Base-by-base conservation (phyloP, 1,140 invertebrate genomes). In the Pygmarrhopalites habei region DNA sequence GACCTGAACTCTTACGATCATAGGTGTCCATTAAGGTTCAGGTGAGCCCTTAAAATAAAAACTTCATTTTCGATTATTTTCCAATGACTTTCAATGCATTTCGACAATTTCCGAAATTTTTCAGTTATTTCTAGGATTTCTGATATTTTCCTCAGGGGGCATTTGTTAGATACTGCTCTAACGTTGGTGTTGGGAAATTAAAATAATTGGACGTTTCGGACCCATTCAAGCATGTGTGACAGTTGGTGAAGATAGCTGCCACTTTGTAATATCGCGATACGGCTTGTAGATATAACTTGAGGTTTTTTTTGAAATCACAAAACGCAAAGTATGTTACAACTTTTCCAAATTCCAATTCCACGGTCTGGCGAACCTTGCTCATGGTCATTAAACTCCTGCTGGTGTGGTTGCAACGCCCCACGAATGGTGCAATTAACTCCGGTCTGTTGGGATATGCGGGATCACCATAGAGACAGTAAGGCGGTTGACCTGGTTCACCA, bases 291-390 rank as follows among this genome's bases (percentile, higher is more conserved):
- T 14, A 21, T 3, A 61, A 14, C 28, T 32, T 53, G 5, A 61
- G 21, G 29, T 61, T 61, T 23, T 61, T 61, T 43, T 61, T 61
- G 25, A 47, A 61, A 30, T 61, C 60, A 1, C 52, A 17, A 39
- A 53, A 61, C 10, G 47, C 21, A 5, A 41, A 61, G 17, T 19
- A n/a, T 28, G 52, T 47, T 1, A 61, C 23, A 3, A 61, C 30
- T 53, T 61, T 53, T 1, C 23, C 14, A 61, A 61, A 61, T 39
- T 49, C 60, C 60, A 47, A 61, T 55, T 53, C 49, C 1, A 53
- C 60, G 7, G 49, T 30, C 26, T 61, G 15, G 1, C 49, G 19
- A 12, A 61, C 60, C 2, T 32, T 52, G 19, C 60, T 61, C 60
- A 61, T 61, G n/a, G 19, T 26, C 17, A 23, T 61, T 61, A n/a